A percentile compares a stretch with the other conserved stretches of the same genome.
Evolutionary conservation across 2,888 invertebrate genomes (phyloP).

Genomic region (Apamea crenata): DNA sequence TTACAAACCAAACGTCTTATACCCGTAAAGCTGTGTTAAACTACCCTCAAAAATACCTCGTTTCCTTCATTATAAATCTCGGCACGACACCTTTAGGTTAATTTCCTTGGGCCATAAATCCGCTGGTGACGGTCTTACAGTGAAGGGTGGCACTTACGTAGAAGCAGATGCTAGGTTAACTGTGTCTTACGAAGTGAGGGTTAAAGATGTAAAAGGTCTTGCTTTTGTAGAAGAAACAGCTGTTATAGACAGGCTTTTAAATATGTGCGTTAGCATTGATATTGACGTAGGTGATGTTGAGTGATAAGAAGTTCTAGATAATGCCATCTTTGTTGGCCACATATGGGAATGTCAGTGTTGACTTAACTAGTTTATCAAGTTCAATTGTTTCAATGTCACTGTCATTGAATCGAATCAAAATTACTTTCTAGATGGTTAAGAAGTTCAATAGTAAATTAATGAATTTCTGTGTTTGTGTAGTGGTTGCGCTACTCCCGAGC

Average conservation of each 20-base stretch:
- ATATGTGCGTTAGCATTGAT: background rate
- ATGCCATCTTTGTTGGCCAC: background rate
- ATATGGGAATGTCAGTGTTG: background rate
- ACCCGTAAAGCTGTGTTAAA: constrained; percentile 73
- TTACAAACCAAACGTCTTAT: constrained; percentile 46
- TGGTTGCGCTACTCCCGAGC: background rate
- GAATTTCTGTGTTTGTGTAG: background rate
- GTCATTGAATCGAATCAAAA: background rate
- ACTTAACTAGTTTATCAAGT: background rate
- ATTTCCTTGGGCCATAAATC: constrained; percentile 86
- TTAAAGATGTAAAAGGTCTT: constrained; percentile 26
- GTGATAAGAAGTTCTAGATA: background rate
- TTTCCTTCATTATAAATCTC: constrained; percentile 87
- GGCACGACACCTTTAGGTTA: constrained; percentile 83
- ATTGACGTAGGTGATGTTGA: background rate
- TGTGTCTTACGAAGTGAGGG: constrained; percentile 39
- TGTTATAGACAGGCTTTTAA: background rate
- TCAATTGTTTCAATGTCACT: background rate
- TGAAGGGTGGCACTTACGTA: constrained; percentile 63
- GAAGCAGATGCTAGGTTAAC: constrained; percentile 52
- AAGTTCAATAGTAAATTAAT: background rate
- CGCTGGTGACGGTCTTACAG: constrained; percentile 69
- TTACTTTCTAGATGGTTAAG: background rate
- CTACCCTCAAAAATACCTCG: constrained; percentile 82
- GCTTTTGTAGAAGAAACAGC: constrained; percentile 10